Conservation (phyloP, 2,888 invertebrate genomes). For the Dasysyrphus albostriatus region DNA sequence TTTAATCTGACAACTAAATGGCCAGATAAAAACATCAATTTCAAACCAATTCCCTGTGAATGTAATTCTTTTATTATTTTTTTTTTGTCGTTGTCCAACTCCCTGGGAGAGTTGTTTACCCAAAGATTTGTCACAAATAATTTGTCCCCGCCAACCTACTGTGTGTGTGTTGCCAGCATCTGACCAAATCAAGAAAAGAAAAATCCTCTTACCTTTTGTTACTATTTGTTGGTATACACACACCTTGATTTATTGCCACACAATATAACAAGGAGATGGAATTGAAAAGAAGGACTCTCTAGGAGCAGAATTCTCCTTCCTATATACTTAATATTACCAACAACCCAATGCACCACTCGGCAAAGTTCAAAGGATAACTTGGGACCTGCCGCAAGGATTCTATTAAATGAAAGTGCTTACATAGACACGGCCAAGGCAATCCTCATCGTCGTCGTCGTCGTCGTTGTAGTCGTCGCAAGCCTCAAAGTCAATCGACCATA, state of each 20-base stretch:
- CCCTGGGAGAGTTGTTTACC: constrained; percentile 64
- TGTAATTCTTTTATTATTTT: constrained; percentile 32
- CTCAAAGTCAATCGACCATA: constrained; percentile 61
- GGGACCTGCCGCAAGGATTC: constrained; percentile 56
- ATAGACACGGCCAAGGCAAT: constrained; percentile 31
- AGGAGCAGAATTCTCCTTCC: constrained; percentile 48
- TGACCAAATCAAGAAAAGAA: constrained; percentile 54
- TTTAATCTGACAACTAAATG: constrained; percentile 22
- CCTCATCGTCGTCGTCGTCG: neutral
- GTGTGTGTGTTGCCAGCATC: constrained; percentile 52
- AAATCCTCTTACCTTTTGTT: constrained; percentile 52
- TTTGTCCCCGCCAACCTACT: constrained; percentile 73
- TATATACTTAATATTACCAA: neutral
- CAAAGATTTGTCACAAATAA: constrained; percentile 74
- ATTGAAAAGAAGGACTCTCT: constrained; percentile 30
- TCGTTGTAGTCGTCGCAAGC: neutral
- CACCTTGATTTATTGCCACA: constrained; percentile 71
- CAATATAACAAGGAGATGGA: constrained; percentile 49
- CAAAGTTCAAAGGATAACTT: constrained; percentile 61
- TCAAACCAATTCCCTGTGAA: constrained; percentile 60
- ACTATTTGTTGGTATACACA: constrained; percentile 42
- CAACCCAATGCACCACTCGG: constrained; percentile 55
- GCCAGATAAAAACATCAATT: constrained; percentile 70
- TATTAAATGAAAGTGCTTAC: constrained; percentile 70
- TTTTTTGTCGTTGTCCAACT: neutral